phyloP scores from a whole-genome alignment of 2,888 invertebrate species.

The Pachydiplax longipennis region DNA sequence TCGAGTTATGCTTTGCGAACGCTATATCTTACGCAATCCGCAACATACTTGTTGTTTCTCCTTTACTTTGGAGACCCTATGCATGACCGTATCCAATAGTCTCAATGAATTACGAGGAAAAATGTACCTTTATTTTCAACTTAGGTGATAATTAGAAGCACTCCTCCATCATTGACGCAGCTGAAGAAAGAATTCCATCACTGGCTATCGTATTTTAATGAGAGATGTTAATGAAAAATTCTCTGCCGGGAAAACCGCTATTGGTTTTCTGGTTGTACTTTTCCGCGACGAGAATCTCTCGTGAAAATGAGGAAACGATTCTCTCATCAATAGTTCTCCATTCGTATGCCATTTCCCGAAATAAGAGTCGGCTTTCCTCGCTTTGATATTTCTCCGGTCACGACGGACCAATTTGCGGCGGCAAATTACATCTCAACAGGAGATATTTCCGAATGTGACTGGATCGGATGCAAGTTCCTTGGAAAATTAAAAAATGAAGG shows the following conservation, averaged over 20 bases:
- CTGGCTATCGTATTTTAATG: too few species aligned
- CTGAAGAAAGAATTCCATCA: too few species aligned
- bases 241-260: not conserved
- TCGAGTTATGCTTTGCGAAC: too few species aligned
- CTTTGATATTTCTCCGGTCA: conserved; percentile 38
- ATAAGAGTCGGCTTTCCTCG: conserved; percentile 30
- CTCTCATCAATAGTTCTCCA: not conserved
- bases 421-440: conserved; percentile 19
- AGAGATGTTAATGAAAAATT: not conserved
- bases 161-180: too few species aligned
- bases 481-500: not conserved
- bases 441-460: conserved; percentile 9
- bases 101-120: too few species aligned
- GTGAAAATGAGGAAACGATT: too few species aligned
- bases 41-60: too few species aligned
- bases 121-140: too few species aligned
- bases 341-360: not conserved
- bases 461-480: conserved; percentile 21
- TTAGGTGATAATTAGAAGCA: too few species aligned
- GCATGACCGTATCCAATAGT: too few species aligned
- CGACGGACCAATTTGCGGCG: conserved; percentile 31
- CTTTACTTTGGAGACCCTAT: too few species aligned
- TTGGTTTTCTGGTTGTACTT: not conserved
- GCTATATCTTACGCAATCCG: too few species aligned
- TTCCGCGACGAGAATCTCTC: not conserved